Base-by-base conservation (phyloP, 2,113 vertebrate species). In the Eclectus roratus region DNA sequence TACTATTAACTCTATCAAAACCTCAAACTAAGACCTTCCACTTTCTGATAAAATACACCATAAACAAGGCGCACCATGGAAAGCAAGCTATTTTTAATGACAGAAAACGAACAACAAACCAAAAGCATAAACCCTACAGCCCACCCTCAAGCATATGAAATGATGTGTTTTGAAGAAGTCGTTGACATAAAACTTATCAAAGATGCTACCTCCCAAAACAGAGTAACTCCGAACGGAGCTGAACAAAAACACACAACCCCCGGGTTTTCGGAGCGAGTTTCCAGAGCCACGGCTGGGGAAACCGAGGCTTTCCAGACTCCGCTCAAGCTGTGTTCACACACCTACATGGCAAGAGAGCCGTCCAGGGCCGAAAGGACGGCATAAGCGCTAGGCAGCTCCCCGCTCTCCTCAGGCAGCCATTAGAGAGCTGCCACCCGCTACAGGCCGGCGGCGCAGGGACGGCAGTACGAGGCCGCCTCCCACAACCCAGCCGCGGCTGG, bases 321-420 rank as follows among this genome's bases (percentile, higher is more conserved):
- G 7, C 9, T 23, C 33, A 6, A 11, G 39, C 31, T 2, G 28
- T 5, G 6, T 9, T 4, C 13, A 6, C 5, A 1, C 28, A 10
- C 29, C 44, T 2, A 7, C 24, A 8, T 4, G 35, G 31, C 8
- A 4, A 29, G 28, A 17, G 7, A 21, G 9, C 9, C 4, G 13
- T 33, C 37, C 23, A 7, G 14, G 29, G 21, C 43, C 15, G 19
- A 11, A 6, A 3, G 7, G 11, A 19, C 44, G 12, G 33, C 15
- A 8, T 17, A 21, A 41, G 17, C 35, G 17, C 25, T 9, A 5
- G 25, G 35, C n/a, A 2, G 24, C 5, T 5, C 21, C 11, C 33
- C 23, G 11, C 77, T 11, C 9, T 3, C 2, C 49, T 35, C 29
- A 1, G 25, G 20, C 44, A 19, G 23, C 33, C 13, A 15, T 58